Conservation (phyloP, 2,888 invertebrate species). For the Drosophila longiperda region DNA sequence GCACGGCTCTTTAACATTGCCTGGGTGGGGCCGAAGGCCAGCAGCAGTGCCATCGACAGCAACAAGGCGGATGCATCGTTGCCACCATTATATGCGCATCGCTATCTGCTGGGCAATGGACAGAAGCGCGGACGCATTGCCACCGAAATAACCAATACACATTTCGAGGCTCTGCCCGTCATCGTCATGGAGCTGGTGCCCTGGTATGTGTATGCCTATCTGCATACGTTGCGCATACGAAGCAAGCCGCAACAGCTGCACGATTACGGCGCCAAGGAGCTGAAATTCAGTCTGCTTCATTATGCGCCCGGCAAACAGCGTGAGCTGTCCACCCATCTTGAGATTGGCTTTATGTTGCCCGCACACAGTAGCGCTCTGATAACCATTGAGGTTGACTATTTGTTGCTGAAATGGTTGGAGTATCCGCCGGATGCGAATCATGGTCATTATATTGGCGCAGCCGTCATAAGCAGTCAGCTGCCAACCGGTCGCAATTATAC, state of each 20-base stretch:
- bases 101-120: constrained; percentile 95
- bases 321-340: constrained; percentile 93
- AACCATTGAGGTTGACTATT: constrained; percentile 95
- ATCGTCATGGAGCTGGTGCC: constrained; percentile 95
- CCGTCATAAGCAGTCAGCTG: constrained; percentile 91
- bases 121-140: constrained; percentile 96
- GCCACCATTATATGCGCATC: constrained; percentile 91
- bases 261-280: constrained; percentile 44
- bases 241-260: constrained; percentile 32
- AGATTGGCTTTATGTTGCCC: constrained; percentile 92
- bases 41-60: constrained; percentile 31
- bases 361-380: constrained; percentile 92
- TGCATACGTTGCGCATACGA: constrained; percentile 90
- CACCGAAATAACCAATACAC: constrained; percentile 93
- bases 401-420: constrained; percentile 99
- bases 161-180: constrained; percentile 90
- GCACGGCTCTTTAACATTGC: constrained; percentile 89
- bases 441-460: constrained; percentile 97
- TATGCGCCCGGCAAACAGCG: constrained; percentile 93
- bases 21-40: constrained; percentile 81
- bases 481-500: constrained; percentile 93
- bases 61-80: constrained; percentile 73
- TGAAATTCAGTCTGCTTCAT: constrained; percentile 87
- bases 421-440: constrained; percentile 99
- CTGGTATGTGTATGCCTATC: constrained; percentile 95